Base-by-base conservation (phyloP, 2,888 invertebrate genomes). In the Lymantria dispar region DNA sequence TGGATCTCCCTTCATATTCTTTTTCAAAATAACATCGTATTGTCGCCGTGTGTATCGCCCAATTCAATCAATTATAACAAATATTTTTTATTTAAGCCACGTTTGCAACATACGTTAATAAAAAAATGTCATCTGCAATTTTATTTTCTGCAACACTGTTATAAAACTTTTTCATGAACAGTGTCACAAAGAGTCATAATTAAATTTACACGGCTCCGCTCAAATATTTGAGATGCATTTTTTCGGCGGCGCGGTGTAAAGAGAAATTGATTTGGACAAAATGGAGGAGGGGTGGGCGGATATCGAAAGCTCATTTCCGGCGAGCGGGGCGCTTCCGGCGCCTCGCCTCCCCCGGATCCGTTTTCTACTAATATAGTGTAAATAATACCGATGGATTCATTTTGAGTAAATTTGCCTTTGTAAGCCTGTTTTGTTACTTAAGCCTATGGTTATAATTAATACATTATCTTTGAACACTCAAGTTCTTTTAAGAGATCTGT, bases 261-360 rank as follows among this genome's bases (percentile, higher is more conserved):
- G 77, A 74, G 74, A 79, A 82, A 87, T 87, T 85, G 86, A 85
- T 85, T 86, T 75, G 82, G 82, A 81, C 85, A 85, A 80, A 80
- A 78, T 80, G 76, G 72, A 58, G 58, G 37, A 43, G 31, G 67
- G 69, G 70, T 64, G 70, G 68, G 69, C 76, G 82, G 79, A 82
- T 83, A 84, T 83, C 84, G 83, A 83, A 82, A 78, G 81, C 85
- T 85, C 84, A 85, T 85, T 86, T 87, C 86, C 86, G 74, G 76
- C 61, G 73, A 64, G 72, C 68, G 72, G 63, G 67, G 64, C 58
- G 70, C 73, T 74, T 76, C 76, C 78, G 69, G 53, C 61, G 62
- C 65, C 61, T 56, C 60, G 13, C 41, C 44, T 44, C 59, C 45
- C 8, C 48, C 10, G 48, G 56, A 58, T 48, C 50, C 60, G 50